Evolutionary conservation across 2,797 vertebrate species (phyloP).

Genomic region (Centropyge bicolor): DNA sequence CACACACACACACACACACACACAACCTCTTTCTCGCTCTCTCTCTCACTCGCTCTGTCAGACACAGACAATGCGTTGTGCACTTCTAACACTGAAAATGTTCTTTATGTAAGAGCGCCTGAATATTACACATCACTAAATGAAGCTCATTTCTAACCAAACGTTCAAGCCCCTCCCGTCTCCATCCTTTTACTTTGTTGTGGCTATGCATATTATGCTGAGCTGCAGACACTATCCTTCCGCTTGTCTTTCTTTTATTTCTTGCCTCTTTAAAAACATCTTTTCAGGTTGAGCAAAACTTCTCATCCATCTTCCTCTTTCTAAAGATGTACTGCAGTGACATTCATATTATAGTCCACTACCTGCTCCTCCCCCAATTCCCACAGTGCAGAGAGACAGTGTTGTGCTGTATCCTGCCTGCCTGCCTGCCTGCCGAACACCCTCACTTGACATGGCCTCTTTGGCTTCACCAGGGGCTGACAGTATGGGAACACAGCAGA

Average conservation of each 20-base stretch:
- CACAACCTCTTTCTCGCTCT: background rate
- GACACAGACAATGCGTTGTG: constrained; percentile 16
- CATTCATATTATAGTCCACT: constrained; percentile 66
- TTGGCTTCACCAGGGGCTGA: constrained; percentile 76
- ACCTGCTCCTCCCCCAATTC: constrained; percentile 47
- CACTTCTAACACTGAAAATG: constrained; percentile 39
- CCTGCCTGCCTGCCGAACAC: constrained; percentile 38
- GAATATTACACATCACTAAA: constrained; percentile 29
- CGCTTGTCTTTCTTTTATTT: constrained; percentile 12
- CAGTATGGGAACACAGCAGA: constrained; percentile 76
- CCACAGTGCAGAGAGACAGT: constrained; percentile 42
- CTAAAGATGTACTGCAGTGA: constrained; percentile 57
- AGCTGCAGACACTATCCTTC: constrained; percentile 15
- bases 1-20: background rate
- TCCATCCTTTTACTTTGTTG: constrained; percentile 47
- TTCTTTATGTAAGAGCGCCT: constrained; percentile 10
- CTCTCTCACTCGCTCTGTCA: constrained; percentile 23
- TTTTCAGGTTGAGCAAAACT: constrained; percentile 46
- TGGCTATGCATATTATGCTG: constrained; percentile 44
- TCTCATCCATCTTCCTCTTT: constrained; percentile 58
- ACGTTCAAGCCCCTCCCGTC: constrained; percentile 7
- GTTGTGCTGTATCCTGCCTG: constrained; percentile 53
- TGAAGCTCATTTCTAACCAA: constrained; percentile 10
- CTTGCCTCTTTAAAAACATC: constrained; percentile 36
- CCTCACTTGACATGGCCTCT: constrained; percentile 75